Evolutionary conservation across 2,113 vertebrate genomes (phyloP), one percentile per base, ranked within the genome.

Genomic region (Psilopsiagon aurifrons): DNA sequence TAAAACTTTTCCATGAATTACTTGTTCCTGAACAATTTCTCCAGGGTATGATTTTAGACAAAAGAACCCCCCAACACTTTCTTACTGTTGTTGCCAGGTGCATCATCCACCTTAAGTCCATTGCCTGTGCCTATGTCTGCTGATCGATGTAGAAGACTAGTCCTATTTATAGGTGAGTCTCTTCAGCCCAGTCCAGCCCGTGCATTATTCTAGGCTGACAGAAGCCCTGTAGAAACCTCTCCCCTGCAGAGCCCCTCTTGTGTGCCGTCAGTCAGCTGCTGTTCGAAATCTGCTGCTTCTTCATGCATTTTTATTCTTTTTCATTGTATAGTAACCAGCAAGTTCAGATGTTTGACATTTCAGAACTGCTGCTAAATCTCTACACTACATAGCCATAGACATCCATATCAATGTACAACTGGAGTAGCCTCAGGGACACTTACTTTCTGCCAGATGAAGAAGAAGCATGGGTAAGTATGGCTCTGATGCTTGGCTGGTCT

Each of bases 131-230:
- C 46, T 88, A 8, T 57, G 22, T 88, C 67, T 96, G 41, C 63
- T 88, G 75, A 76, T 77, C 71, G 74, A 10, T 62, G 54, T 46
- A 86, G 75, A 80, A 86, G 19, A 31, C 46, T 63, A 29, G 49
- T 77, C 43, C 60, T 96, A 77, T 88, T 94, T 92, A 80, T 67
- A 93, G 82, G 35, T 74, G 7, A 94, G 35, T 78, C n/a, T 86
- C 67, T 86, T 86, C 76, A 84, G 49, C 47, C 43, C 31, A 47
- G 60, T 67, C 84, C 39, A 91, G 24, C 51, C 57, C n/a, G 85
- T 83, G 76, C 76, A 86, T 88, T 92, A 92, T 95, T 95, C 88
- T 77, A 67, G 51, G 37, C 68, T 86, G 39, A 60, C 13, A 76
- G 79, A 91, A 90, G 70, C 46, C 24, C 59, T 47, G 41, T 49